phyloP scores from a whole-genome alignment of 2,797 vertebrate genomes.

The Tenualosa ilisha region DNA sequence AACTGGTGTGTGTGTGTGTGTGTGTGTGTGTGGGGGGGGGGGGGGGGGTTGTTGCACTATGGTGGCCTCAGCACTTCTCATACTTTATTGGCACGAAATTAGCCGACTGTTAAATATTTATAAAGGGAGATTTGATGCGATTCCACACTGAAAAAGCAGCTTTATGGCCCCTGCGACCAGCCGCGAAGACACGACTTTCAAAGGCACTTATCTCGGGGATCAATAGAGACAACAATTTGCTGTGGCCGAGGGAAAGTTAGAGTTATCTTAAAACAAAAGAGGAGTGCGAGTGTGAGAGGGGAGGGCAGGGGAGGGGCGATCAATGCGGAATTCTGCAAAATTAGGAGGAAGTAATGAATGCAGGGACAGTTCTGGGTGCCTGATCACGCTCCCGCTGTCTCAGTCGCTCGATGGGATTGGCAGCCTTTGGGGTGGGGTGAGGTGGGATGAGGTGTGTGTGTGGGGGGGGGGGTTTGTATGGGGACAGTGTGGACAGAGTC shows the following conservation, averaged over 20 bases:
- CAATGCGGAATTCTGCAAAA: constrained; percentile 54
- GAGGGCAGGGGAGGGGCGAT: constrained; percentile 49
- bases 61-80: constrained; percentile 56
- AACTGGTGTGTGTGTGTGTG: constrained; percentile 15
- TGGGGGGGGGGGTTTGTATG: not conserved
- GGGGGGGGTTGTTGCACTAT: constrained; percentile 23
- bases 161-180: constrained; percentile 52
- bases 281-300: not conserved
- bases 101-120: constrained; percentile 67
- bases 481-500: not conserved
- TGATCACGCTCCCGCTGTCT: constrained; percentile 29
- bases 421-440: constrained; percentile 26
- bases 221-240: constrained; percentile 53
- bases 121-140: constrained; percentile 57
- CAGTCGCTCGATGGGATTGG: constrained; percentile 40
- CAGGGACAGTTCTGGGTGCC: constrained; percentile 40
- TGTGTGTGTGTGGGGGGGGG: too few relatives aligned
- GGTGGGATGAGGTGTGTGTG: constrained; percentile 8
- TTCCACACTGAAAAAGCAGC: constrained; percentile 58
- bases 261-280: constrained; percentile 44
- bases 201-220: constrained; percentile 55
- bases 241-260: constrained; percentile 54
- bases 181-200: constrained; percentile 56
- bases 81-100: constrained; percentile 59
- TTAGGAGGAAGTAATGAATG: constrained; percentile 59